Base-by-base conservation (phyloP, 23 tunicate species). In the Halocynthia aurantium region DNA sequence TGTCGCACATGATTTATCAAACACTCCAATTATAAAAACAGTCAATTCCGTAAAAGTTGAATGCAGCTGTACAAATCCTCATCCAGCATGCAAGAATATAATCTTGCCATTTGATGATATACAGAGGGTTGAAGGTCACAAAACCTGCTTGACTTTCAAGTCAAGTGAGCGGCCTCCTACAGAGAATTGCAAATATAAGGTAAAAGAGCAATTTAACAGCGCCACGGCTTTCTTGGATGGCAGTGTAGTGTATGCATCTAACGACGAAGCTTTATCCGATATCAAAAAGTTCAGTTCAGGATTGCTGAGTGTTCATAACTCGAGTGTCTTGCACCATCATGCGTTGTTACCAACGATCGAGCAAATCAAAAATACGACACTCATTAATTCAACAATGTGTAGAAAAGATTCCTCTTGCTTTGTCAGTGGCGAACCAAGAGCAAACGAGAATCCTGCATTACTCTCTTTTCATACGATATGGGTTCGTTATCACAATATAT, bases 391-490 rank as follows among this genome's bases (percentile, higher is more conserved):
- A 31, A 31, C 44, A 4, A 31, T 31, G 44, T 31, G 44, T 31
- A 31, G 44, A 31, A 31, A 31, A 31, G 44, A 31, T 31, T 8
- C 57, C 11, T 79, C 88, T 55, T 89, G 96, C 78, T 84, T 62
- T 53, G 96, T 89, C 7, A 76, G 88, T 57, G 98, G 98, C 21
- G 98, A 93, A 57, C 52, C 57, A 12, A 64, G 98, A 64, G 87
- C 61, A 4, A 86, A 86, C 81, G 98, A 93, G 78, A 93, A 93
- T 70, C 52, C 72, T 51, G 98, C 77, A 10, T 84, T 93, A 75
- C 50, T 63, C 9, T 71, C 98, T 7, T 80, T 81, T 63, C 98
- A 93, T 64, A 93, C 98, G 6, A 51, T 86, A 31, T 74, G 79
- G 76, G 77, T 85, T 76, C 83, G 84, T 7, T 80, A 93, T 19